Evolutionary conservation across 64 coral and sea anemone species (phyloP).

Genomic region (Dendrophyllia cribrosa): DNA sequence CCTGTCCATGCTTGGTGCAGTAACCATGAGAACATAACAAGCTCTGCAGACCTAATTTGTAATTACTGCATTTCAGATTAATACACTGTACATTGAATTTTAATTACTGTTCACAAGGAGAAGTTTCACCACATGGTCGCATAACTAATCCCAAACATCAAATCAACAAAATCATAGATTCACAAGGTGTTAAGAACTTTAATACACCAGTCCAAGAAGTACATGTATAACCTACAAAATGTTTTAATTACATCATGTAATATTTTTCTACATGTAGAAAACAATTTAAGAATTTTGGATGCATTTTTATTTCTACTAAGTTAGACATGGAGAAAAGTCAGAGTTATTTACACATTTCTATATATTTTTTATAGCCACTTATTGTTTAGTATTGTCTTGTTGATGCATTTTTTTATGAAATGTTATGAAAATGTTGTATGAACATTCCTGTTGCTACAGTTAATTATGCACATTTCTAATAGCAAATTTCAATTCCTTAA

Average conservation of each 20-base stretch:
- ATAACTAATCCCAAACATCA: slow-evolving; percentile 5
- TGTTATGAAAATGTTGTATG: slow-evolving; percentile 13
- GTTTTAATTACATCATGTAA: slow-evolving; percentile 8
- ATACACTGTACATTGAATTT: slow-evolving; percentile 13
- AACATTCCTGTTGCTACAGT: slow-evolving; percentile 6
- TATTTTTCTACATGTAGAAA: slow-evolving; percentile 5
- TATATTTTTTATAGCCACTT: slow-evolving; percentile 13
- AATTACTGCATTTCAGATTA: slow-evolving; percentile 13
- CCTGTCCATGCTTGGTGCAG: slow-evolving; percentile 28
- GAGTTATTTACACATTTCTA: slow-evolving; percentile 13
- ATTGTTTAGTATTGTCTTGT: slow-evolving; percentile 1
- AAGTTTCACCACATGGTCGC: slow-evolving; percentile 6
- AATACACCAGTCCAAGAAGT: slow-evolving; percentile 11
- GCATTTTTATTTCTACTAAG: slow-evolving; percentile 8
- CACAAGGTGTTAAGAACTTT: slow-evolving; percentile 12
- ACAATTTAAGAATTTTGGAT: slow-evolving; percentile 7
- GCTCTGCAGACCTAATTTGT: slow-evolving; percentile 6
- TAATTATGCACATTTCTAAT: slow-evolving; percentile 8
- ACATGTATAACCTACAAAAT: slow-evolving; percentile 13
- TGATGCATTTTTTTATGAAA: background rate
- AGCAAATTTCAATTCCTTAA: slow-evolving; percentile 13
- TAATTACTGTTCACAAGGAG: slow-evolving; percentile 12
- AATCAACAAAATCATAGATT: slow-evolving; percentile 5
- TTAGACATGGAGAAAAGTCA: slow-evolving; percentile 12
- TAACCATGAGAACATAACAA: slow-evolving; percentile 56